Evolutionary conservation across 2,113 vertebrate species (phyloP).

Genomic region (Montifringilla adamsi): DNA sequence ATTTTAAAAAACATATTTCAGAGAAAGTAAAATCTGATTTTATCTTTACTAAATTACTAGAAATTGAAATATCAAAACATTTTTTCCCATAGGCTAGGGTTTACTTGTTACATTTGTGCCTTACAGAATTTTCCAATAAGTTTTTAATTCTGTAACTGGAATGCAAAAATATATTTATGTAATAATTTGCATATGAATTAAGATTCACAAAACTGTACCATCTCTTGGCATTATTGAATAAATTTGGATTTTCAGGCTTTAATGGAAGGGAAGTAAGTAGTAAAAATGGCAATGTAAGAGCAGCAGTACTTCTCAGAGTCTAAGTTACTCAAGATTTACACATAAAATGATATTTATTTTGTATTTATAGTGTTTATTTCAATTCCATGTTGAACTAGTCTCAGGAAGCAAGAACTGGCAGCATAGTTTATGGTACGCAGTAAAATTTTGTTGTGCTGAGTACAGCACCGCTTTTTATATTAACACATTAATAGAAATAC

Average conservation of each 20-base stretch:
- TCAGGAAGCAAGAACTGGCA: not conserved
- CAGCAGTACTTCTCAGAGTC: not conserved
- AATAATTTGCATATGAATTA: not conserved
- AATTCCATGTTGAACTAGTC: not conserved
- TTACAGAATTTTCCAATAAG: not conserved
- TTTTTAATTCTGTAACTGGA: not conserved
- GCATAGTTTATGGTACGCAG: not conserved
- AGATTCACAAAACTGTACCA: not conserved
- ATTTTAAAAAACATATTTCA: not conserved
- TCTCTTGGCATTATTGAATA: not conserved
- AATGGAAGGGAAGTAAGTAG: not conserved
- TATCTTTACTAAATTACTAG: not conserved
- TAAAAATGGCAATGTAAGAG: not conserved
- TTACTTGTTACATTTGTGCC: not conserved
- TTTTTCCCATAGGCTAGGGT: not conserved
- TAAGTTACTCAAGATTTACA: not conserved
- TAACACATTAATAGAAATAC: not conserved
- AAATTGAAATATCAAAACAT: not conserved
- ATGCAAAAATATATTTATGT: not conserved
- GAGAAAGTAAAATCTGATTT: not conserved
- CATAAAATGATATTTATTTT: not conserved
- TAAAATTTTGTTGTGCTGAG: not conserved
- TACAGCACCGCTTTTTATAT: not conserved
- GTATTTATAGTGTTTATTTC: not conserved
- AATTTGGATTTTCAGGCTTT: not conserved